Percentiles rank a stretch among this genome's conserved stretches.
phyloP scores from a whole-genome alignment of 2,888 invertebrate genomes.

The Belgica antarctica region DNA sequence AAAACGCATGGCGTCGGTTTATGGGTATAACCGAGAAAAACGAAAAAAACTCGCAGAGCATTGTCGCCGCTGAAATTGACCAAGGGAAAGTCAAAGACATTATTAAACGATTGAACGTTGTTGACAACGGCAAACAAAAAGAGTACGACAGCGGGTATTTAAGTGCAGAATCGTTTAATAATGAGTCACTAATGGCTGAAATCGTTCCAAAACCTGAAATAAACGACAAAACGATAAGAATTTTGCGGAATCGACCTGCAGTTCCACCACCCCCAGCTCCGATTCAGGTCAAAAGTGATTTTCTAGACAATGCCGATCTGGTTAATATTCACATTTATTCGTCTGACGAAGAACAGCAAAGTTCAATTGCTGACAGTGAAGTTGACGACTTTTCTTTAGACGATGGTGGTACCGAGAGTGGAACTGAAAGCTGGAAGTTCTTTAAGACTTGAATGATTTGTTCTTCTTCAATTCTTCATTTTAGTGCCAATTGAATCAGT shows the following conservation, averaged over 20 bases:
- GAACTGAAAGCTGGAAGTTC: constrained; percentile 28
- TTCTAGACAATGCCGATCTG: constrained; percentile 44
- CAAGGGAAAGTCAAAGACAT: constrained; percentile 35
- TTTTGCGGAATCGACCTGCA: constrained; percentile 47
- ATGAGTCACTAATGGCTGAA: constrained; percentile 49
- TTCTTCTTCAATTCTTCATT: constrained; percentile 56
- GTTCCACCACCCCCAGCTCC: constrained; percentile 45
- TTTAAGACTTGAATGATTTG: constrained; percentile 56
- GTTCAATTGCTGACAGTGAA: constrained; percentile 46
- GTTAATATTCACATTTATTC: constrained; percentile 46
- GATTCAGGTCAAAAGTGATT: neutral
- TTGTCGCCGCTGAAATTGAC: constrained; percentile 9
- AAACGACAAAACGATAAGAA: neutral
- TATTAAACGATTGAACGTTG: constrained; percentile 18
- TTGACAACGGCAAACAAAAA: constrained; percentile 51
- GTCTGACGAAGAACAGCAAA: constrained; percentile 46
- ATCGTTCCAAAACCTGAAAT: constrained; percentile 47
- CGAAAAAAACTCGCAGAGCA: constrained; percentile 47
- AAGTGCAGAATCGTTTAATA: constrained; percentile 74
- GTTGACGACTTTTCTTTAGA: constrained; percentile 79
- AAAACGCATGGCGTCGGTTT: constrained; percentile 55
- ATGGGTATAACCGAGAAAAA: constrained; percentile 53
- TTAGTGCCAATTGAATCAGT: constrained; percentile 12
- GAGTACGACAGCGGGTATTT: constrained; percentile 80
- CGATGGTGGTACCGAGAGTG: constrained; percentile 58